Conservation (phyloP, 2,888 invertebrate genomes). For the Plebejus argus region DNA sequence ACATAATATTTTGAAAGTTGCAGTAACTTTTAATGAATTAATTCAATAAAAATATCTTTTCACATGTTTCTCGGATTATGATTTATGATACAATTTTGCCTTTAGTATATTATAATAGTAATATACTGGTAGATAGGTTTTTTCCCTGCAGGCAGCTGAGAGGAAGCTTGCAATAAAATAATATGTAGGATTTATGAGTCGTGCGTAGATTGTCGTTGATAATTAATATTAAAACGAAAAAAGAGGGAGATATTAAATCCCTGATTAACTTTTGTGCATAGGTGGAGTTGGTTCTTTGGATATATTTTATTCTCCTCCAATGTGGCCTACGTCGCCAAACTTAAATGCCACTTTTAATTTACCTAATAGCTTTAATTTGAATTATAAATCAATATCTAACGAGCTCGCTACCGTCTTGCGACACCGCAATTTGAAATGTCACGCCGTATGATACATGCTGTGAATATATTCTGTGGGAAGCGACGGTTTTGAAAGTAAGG, state of each 20-base stretch:
- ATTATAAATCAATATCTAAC: conserved; percentile 29
- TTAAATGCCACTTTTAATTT: conserved; percentile 13
- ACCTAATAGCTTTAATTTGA: conserved; percentile 29
- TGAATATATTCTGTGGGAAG: conserved; percentile 18
- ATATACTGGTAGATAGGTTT: neutral
- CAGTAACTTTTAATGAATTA: no score
- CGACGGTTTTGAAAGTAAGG: neutral
- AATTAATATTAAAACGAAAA: neutral
- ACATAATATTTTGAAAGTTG: no score
- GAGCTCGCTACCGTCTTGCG: conserved; percentile 13
- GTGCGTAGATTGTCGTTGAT: neutral
- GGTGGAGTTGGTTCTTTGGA: neutral
- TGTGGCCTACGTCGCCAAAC: neutral
- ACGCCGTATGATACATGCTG: conserved; percentile 6
- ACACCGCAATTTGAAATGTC: conserved; percentile 29
- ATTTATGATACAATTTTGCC: neutral
- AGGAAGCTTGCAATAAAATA: neutral
- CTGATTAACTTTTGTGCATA: neutral
- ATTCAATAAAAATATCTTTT: no score
- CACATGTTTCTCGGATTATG: neutral
- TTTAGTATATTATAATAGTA: neutral
- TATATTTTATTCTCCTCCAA: neutral
- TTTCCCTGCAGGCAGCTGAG: neutral
- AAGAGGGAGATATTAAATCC: neutral
- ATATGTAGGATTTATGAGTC: neutral